Percentiles rank a stretch among this genome's conserved stretches.
Evolutionary conservation across 1,140 invertebrate genomes (phyloP).

Genomic region (Lepidurus couesii): DNA sequence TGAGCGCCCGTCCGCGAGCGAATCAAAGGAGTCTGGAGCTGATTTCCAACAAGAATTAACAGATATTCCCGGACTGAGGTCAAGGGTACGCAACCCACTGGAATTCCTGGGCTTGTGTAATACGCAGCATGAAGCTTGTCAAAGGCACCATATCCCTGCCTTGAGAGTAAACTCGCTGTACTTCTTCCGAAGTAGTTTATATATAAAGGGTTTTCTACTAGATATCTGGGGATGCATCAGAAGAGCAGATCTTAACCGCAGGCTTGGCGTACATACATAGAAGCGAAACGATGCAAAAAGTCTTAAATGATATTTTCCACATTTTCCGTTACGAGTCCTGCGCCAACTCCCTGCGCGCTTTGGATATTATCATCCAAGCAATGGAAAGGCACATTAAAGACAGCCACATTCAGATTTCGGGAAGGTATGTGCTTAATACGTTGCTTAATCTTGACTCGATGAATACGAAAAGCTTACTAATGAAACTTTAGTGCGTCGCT

Average conservation of each 20-base stretch:
- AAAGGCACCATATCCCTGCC: conserved; percentile 77
- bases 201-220: conserved; percentile 50
- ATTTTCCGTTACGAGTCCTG: conserved; percentile 73
- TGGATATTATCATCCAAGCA: conserved; percentile 71
- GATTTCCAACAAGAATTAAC: conserved; percentile 36
- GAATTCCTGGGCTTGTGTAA: conserved; percentile 87
- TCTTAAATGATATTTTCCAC: conserved; percentile 88
- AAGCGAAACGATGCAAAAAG: conserved; percentile 68
- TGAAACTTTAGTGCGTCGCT: conserved; percentile 69
- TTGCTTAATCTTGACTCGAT: conserved; percentile 28
- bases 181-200: conserved; percentile 27
- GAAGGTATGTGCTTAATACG: conserved; percentile 55
- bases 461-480: neutral
- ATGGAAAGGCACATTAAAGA: conserved; percentile 77
- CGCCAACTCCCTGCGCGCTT: conserved; percentile 58
- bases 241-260: conserved; percentile 81
- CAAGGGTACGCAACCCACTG: conserved; percentile 65
- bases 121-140: conserved; percentile 77
- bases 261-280: conserved; percentile 66
- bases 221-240: conserved; percentile 85
- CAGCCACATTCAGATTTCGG: conserved; percentile 87
- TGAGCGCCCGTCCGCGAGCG: conserved; percentile 37
- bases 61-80: conserved; percentile 80
- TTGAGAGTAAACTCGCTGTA: conserved; percentile 40
- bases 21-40: conserved; percentile 30